Evolutionary conservation across 2,113 vertebrate genomes (phyloP), one percentile per base, ranked within the genome.

Genomic region (Morone chrysops): DNA sequence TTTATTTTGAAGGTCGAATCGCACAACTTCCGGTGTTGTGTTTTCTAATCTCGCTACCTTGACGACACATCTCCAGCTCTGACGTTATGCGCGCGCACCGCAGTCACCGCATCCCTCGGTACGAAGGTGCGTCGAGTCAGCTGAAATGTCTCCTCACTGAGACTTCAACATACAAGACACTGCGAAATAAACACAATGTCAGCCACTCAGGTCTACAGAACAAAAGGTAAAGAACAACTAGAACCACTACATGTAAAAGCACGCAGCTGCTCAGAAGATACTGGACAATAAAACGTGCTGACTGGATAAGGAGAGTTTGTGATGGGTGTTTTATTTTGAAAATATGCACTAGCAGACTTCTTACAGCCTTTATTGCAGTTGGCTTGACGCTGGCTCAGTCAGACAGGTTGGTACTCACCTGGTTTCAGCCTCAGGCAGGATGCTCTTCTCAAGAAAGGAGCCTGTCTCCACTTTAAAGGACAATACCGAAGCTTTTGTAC

Each of bases 1-100:
- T 79, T 79, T 88, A 92, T 59, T 83, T 63, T 90, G 73, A 77
- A 81, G 48, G 43, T 43, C 14, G 5, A 2, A 8, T 61, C 1
- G 0, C 0, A 1, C 7, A 2, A 73, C 20, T 69, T 88, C 81
- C 84, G 75, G 56, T 60, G 0, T 7, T 2, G 18, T 12, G 17
- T 17, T 60, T 1, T 17, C 11, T 16, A 40, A 47, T 40, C 18
- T 70, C 17, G 36, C 8, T 5, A 7, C 0, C 45, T 20, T 87
- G 18, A 83, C 51, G 0, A 54, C 70, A 45, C n/a, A 8, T 40
- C 62, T 56, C 68, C 43, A 0, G 1, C 80, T 70, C 79, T 92
- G 87, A 91, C 91, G 91, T 82, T 81, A 73, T 90, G 90, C 83
- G 86, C 81, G 88, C 90, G 86, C 85, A 78, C 45, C 85, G 75